Evolutionary conservation across 1,140 invertebrate genomes (phyloP).

Genomic region (Drosophila insularis): DNA sequence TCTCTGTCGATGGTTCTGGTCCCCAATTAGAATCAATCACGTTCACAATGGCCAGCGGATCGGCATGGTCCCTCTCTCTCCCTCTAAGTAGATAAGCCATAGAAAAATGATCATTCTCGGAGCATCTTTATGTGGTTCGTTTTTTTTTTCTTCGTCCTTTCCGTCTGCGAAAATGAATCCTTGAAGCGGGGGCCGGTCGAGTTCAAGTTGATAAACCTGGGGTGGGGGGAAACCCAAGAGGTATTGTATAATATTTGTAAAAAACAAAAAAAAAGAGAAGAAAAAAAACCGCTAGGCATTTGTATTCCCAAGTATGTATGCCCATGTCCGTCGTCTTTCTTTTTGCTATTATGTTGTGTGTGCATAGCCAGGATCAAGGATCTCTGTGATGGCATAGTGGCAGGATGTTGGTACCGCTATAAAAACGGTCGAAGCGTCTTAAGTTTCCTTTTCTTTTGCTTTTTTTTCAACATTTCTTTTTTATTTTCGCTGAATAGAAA

Average conservation of each 20-base stretch:
- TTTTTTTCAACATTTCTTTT: conserved; percentile 6
- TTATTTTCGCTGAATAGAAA: conserved; percentile 48
- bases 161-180: conserved; percentile 50
- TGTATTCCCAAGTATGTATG: conserved; percentile 65
- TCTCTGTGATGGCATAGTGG: conserved; percentile 31
- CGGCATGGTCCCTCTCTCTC: conserved; percentile 16
- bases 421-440: conserved; percentile 70
- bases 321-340: conserved; percentile 47
- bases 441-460: conserved; percentile 62
- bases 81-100: conserved; percentile 64
- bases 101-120: conserved; percentile 42
- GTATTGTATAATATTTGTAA: conserved; percentile 67
- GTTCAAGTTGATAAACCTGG: conserved; percentile 4
- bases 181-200: background rate
- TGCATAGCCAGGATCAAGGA: conserved; percentile 9
- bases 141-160: conserved; percentile 15
- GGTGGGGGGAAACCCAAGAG: conserved; percentile 44
- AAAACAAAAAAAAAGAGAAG: conserved; percentile 31
- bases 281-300: conserved; percentile 72
- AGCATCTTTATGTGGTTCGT: conserved; percentile 16
- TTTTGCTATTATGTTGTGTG: conserved; percentile 34
- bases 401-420: conserved; percentile 79
- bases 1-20: background rate
- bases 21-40: conserved; percentile 77
- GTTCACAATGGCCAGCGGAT: conserved; percentile 56